phyloP scores from a whole-genome alignment of 2,797 vertebrate genomes.

The Hipposideros larvatus region DNA sequence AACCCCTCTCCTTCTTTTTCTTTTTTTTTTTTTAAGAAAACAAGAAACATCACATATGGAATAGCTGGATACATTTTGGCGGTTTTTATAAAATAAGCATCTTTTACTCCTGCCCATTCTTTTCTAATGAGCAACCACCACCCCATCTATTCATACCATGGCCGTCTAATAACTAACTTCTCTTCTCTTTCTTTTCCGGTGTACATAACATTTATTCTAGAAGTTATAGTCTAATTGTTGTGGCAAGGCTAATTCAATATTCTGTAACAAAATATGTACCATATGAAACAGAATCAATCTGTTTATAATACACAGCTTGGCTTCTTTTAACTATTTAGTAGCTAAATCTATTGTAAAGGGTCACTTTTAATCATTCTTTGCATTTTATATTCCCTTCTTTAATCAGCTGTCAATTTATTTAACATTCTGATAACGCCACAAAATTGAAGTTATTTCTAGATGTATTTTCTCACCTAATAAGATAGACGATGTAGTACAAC shows the following conservation, averaged over 20 bases:
- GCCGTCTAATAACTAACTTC: background rate
- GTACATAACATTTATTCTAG: conserved; percentile 45
- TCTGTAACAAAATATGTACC: background rate
- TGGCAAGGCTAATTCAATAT: background rate
- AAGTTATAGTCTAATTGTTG: conserved; percentile 2
- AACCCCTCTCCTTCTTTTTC: background rate
- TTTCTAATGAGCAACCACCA: background rate
- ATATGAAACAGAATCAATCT: background rate
- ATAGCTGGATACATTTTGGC: background rate
- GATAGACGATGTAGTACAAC: background rate
- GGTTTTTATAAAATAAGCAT: background rate
- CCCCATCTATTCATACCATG: background rate
- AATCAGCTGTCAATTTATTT: conserved; percentile 16
- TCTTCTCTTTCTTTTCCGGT: background rate
- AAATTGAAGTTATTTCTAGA: conserved; percentile 22
- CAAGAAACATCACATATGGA: background rate
- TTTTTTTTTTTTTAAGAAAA: conserved; percentile 50
- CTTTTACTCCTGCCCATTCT: background rate
- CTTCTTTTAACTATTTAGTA: conserved; percentile 33
- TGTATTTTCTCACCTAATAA: conserved; percentile 26
- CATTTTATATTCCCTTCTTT: background rate
- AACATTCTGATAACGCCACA: background rate
- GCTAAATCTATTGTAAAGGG: background rate
- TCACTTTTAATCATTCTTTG: conserved; percentile 34
- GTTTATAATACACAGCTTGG: background rate